Evolutionary conservation across 2,797 vertebrate species (phyloP).

Genomic region (Numenius phaeopus): DNA sequence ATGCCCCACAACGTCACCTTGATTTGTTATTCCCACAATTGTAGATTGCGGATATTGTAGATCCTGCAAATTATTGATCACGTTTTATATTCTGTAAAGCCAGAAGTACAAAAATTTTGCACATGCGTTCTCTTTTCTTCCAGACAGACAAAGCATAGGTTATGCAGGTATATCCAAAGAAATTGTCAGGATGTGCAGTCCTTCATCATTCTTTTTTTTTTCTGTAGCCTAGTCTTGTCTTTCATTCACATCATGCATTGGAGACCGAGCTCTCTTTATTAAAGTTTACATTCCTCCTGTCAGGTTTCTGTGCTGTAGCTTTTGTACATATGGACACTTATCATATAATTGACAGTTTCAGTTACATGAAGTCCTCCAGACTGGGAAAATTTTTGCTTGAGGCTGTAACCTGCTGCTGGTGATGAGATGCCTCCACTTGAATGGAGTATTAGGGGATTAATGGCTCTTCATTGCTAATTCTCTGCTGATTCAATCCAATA

Average conservation of each 20-base stretch:
- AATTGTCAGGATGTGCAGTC: background rate
- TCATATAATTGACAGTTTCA: background rate
- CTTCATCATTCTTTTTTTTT: background rate
- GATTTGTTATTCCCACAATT: background rate
- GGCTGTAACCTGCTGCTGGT: background rate
- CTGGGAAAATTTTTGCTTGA: background rate
- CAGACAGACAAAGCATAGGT: background rate
- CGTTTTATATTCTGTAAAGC: background rate
- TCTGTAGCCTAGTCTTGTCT: background rate
- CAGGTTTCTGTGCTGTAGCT: background rate
- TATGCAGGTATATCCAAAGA: background rate
- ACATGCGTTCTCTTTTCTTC: background rate
- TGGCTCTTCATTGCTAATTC: background rate
- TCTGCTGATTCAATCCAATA: background rate
- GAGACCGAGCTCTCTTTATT: background rate
- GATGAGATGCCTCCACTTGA: background rate
- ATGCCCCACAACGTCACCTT: fast-evolving
- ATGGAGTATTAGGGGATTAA: background rate
- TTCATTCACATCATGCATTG: background rate
- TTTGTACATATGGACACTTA: background rate
- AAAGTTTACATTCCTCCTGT: background rate
- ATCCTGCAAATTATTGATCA: background rate
- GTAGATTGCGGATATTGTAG: background rate
- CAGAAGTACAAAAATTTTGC: background rate
- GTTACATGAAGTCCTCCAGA: background rate